Percentiles rank a stretch among this genome's conserved stretches.
Evolutionary conservation across 2,113 vertebrate species (phyloP).

Genomic region (Lota lota): DNA sequence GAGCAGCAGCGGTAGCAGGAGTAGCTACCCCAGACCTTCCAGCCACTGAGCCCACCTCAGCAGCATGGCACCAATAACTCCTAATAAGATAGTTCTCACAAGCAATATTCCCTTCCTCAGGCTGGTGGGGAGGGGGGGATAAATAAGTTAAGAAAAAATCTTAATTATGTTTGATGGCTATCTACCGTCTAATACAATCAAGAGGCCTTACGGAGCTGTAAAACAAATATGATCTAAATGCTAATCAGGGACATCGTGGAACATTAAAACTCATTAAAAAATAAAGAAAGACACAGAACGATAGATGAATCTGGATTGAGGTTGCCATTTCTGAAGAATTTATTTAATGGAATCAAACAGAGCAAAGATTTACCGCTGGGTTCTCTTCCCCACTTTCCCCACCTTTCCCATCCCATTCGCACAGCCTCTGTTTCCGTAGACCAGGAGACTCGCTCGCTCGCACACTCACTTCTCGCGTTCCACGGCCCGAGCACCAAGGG

Average conservation of each 20-base stretch:
- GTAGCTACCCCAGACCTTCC: no score
- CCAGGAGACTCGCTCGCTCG: background rate
- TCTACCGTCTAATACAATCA: constrained; percentile 76
- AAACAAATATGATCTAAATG: constrained; percentile 78
- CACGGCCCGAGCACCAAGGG: background rate
- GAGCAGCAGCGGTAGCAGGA: constrained; percentile 30
- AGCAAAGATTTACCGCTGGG: constrained; percentile 30
- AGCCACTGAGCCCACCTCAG: constrained; percentile 58
- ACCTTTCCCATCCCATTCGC: background rate
- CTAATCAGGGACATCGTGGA: constrained; percentile 73
- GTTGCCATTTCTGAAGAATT: constrained; percentile 66
- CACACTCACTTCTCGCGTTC: constrained; percentile 22
- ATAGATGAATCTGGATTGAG: constrained; percentile 70
- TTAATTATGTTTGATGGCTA: constrained; percentile 81
- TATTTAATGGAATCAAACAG: constrained; percentile 69
- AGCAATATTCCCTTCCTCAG: constrained; percentile 75
- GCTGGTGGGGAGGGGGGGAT: constrained; percentile 44
- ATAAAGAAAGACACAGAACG: constrained; percentile 48
- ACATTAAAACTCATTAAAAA: constrained; percentile 66
- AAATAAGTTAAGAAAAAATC: constrained; percentile 78
- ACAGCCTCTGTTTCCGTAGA: background rate
- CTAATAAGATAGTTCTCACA: constrained; percentile 72
- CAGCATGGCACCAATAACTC: constrained; percentile 73
- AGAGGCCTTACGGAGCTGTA: constrained; percentile 69
- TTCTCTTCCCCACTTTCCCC: constrained; percentile 21